phyloP scores from a whole-genome alignment of 92 coral and sea anemone species.

The Palythoa grandis region DNA sequence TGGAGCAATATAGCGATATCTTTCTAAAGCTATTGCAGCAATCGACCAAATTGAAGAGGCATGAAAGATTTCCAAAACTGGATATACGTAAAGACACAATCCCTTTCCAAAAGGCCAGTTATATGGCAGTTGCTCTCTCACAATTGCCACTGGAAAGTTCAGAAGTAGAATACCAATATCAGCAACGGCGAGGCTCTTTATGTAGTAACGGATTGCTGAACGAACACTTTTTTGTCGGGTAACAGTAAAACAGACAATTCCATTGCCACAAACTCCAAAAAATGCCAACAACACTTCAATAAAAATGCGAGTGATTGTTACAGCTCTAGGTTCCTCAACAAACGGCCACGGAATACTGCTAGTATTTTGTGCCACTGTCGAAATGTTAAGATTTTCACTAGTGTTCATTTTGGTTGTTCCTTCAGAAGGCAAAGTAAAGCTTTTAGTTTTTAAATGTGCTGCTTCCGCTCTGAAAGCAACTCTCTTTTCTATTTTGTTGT shows the following conservation, averaged over 20 bases:
- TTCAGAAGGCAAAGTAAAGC: background rate
- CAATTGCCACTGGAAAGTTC: constrained; percentile 77
- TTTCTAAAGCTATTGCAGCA: constrained; percentile 87
- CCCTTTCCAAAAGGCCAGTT: constrained; percentile 81
- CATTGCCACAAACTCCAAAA: constrained; percentile 77
- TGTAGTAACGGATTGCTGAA: constrained; percentile 65
- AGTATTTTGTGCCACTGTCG: background rate
- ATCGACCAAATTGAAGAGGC: constrained; percentile 89
- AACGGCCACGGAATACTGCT: constrained; percentile 10
- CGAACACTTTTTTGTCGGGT: constrained; percentile 58
- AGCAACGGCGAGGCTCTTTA: constrained; percentile 83
- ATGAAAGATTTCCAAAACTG: constrained; percentile 83
- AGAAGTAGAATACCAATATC: constrained; percentile 77
- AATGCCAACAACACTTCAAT: constrained; percentile 66
- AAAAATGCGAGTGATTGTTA: constrained; percentile 54
- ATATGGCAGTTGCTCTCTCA: constrained; percentile 61
- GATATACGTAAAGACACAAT: constrained; percentile 70
- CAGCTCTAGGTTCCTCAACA: constrained; percentile 58
- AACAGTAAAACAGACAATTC: constrained; percentile 60
- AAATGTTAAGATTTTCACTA: background rate
- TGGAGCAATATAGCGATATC: constrained; percentile 57
- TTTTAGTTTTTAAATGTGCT: background rate
- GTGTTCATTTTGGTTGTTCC: background rate
- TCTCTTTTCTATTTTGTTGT: background rate
- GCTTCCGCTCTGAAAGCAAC: too few relatives aligned